Percentiles rank a stretch among this genome's conserved stretches.
phyloP scores from a whole-genome alignment of 2,888 invertebrate genomes.

The Mantis religiosa region DNA sequence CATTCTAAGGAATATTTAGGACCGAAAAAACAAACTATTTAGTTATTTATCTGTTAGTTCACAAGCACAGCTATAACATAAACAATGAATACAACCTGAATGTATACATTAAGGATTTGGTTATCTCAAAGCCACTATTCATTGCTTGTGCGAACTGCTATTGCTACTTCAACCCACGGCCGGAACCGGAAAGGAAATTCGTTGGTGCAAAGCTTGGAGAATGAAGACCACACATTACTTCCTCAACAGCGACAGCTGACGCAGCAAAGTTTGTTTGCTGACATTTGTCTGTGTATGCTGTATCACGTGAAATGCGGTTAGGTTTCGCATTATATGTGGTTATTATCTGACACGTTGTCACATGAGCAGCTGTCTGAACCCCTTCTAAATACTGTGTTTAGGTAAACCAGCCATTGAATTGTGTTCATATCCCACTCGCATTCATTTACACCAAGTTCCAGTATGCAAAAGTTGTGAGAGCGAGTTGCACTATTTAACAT shows the following conservation, averaged over 20 bases:
- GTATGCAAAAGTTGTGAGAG: too few relatives aligned
- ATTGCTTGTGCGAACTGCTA: too few relatives aligned
- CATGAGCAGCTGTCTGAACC: neutral
- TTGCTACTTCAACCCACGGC: too few relatives aligned
- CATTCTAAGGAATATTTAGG: too few relatives aligned
- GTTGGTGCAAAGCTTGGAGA: neutral
- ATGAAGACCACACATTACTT: neutral
- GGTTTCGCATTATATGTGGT: neutral
- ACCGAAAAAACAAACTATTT: too few relatives aligned
- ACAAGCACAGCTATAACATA: too few relatives aligned
- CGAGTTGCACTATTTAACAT: too few relatives aligned
- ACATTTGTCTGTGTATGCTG: neutral
- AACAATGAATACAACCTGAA: too few relatives aligned
- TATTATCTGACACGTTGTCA: neutral
- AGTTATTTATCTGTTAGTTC: too few relatives aligned
- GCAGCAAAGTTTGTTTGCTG: neutral
- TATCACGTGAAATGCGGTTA: neutral
- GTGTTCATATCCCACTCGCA: neutral
- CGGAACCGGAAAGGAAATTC: neutral
- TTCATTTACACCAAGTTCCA: neutral
- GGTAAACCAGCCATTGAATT: neutral
- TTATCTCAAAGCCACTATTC: too few relatives aligned
- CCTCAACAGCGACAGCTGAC: neutral
- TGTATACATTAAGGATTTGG: too few relatives aligned
- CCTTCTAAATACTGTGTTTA: neutral